Base-by-base conservation (phyloP, 2,113 vertebrate species). In the Ornithorhynchus anatinus region DNA sequence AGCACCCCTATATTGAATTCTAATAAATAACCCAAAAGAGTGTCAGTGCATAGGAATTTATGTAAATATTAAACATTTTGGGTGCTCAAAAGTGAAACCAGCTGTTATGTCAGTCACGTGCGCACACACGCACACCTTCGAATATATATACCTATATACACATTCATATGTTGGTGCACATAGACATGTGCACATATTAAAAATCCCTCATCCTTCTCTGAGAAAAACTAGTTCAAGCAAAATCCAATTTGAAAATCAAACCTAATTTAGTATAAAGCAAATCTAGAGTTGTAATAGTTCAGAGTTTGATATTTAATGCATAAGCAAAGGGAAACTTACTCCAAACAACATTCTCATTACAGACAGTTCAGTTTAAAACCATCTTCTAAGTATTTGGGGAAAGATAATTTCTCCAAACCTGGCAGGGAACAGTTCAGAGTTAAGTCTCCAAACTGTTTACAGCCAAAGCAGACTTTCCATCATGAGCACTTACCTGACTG, bases 61-160 rank as follows among this genome's bases (percentile, higher is more conserved):
- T 77, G 27, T 70, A 83, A 87, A 83, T 82, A 75, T 74, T 69
- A 72, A 76, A 86, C 80, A 64, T 72, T 82, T 86, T 27, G 0
- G 80, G 76, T 85, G 52, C 70, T 86, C 87, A 74, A 69, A 90
- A 89, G 79, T 84, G 77, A 84, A 89, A 81, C 69, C 88, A 89
- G 80, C 80, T 90, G 87, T 82, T 69, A n/a, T n/a, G n/a, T n/a
- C n/a, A n/a, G n/a, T 58, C 73, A 77, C 80, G 75, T 54, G 83
- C 75, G 80, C 75, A 64, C 78, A 84, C 78, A 84, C 75, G 68
- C 78, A 84, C 78, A 84, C 45, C 13, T 56, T 33, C 39, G 22
- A 60, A 50, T 29, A 5, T 50, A 31, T 31, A 10, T 43, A 62
- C 19, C 4, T 50, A 31, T 31, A 10, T 43, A 62, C 19, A 48